Base-by-base conservation (phyloP, 2,888 invertebrate genomes). In the Acheta domesticus region DNA sequence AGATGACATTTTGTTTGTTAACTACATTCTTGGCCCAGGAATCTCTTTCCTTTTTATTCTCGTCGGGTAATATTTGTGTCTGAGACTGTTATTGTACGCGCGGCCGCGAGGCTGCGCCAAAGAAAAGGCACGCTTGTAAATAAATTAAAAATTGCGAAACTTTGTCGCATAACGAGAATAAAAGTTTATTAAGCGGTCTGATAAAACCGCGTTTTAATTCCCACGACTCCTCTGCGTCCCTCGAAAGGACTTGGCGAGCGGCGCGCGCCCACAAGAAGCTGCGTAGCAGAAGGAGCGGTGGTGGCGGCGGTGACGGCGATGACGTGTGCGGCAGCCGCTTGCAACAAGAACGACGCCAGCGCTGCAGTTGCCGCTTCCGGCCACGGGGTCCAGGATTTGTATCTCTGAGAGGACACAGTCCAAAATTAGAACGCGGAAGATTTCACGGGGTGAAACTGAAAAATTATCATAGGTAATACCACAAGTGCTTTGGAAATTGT, bases 31-130 rank as follows among this genome's bases (percentile, higher is more conserved):
- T 62, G 14, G 62, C 16, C 12, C 16, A 62, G 62, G 62, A 62
- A 62, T 62, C 62, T 62, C 62, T 62, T 62, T n/a, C 16, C 62
- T 62, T 62, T 62, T 62, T 62, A n/a, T 62, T 19, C 62, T 62
- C n/a, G 14, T 62, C 36, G 5, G 62, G n/a, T n/a, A 62, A 62
- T 19, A 8, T 12, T 62, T 14, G 62, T 62, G 16, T 62, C 62
- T 3, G n/a, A 11, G 62, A 62, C 36, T 36, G 62, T n/a, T 16
- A 62, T 62, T n/a, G n/a, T 62, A 62, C 16, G 16, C 62, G 62
- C n/a, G 62, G 14, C 1, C 62, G 62, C 8, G 36, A 36, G 36
- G 14, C 62, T n/a, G 8, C 14, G 14, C 11, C 62, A 62, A n/a
- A 62, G 62, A n/a, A 14, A 23, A 62, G 62, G 62, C n/a, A 62